Conservation (phyloP, 2,797 vertebrate species). For the Oreochromis mossambicus region DNA sequence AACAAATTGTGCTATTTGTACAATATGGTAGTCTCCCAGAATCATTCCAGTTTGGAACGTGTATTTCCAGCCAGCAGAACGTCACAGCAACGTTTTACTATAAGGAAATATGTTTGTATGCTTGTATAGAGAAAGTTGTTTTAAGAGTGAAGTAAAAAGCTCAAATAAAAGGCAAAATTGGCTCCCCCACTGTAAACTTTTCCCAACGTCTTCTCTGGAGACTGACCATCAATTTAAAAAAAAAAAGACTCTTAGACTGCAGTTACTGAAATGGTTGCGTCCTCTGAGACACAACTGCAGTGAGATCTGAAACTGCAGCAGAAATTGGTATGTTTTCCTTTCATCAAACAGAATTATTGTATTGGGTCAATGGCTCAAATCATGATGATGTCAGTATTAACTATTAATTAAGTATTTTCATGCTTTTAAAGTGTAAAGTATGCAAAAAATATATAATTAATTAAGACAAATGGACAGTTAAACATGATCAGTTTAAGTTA, state of each 20-base stretch:
- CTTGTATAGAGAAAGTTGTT: background rate
- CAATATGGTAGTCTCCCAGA: background rate
- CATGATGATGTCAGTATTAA: background rate
- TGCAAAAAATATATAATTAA: background rate
- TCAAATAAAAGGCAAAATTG: accelerated
- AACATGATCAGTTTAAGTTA: background rate
- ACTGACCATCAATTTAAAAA: background rate
- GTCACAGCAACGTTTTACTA: background rate
- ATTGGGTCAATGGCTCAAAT: background rate
- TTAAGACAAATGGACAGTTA: background rate
- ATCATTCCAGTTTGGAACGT: background rate
- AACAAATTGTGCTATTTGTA: background rate
- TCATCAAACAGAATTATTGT: background rate
- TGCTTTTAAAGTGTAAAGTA: background rate
- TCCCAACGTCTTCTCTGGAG: background rate
- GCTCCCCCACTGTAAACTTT: background rate
- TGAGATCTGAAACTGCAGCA: background rate
- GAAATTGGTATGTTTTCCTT: background rate
- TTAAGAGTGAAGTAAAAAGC: background rate
- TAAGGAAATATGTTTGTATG: background rate
- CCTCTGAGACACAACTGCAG: background rate
- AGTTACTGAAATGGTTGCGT: background rate
- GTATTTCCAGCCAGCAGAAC: background rate
- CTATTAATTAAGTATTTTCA: background rate
- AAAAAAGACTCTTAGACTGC: background rate